Conservation (phyloP, 2,113 vertebrate species). For the Pygoscelis antarcticus region DNA sequence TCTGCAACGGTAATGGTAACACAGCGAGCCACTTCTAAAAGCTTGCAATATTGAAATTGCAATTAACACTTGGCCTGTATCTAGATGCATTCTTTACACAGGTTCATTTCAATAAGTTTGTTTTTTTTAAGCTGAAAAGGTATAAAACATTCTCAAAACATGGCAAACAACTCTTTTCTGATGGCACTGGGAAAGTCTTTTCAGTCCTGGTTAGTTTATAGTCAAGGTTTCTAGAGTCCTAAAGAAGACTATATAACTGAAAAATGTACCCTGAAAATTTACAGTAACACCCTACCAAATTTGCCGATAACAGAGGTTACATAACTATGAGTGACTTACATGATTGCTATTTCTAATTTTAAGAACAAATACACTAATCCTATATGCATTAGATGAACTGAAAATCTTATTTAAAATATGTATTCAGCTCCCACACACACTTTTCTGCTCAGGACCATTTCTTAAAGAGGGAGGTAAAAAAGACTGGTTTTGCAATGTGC, state of each 20-base stretch:
- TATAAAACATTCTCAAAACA: not conserved
- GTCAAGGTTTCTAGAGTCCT: not conserved
- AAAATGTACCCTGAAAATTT: not conserved
- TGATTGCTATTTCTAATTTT: not conserved
- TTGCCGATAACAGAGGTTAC: not conserved
- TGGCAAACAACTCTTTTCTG: not conserved
- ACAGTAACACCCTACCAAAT: not conserved
- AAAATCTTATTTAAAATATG: not conserved
- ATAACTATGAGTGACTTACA: not conserved
- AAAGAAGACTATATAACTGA: not conserved
- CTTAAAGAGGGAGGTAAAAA: not conserved
- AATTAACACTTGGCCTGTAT: not conserved
- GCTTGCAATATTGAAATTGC: not conserved
- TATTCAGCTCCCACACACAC: not conserved
- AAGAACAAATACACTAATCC: not conserved
- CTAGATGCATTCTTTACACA: not conserved
- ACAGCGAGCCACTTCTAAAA: slow-evolving; percentile 42
- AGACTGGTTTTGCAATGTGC: not conserved
- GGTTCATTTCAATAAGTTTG: not conserved
- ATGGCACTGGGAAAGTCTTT: not conserved
- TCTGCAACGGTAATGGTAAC: slow-evolving; percentile 74
- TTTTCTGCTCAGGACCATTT: not conserved
- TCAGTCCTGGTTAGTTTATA: not conserved
- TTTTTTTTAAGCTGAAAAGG: not conserved
- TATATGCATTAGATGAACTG: not conserved